A percentile compares a stretch with the other conserved stretches of the same genome.
These are phyloP conservation scores for Dryobotodes eremita DNA, from an alignment of 2,888 invertebrate genomes.

Conservation along the genomic window DNA sequence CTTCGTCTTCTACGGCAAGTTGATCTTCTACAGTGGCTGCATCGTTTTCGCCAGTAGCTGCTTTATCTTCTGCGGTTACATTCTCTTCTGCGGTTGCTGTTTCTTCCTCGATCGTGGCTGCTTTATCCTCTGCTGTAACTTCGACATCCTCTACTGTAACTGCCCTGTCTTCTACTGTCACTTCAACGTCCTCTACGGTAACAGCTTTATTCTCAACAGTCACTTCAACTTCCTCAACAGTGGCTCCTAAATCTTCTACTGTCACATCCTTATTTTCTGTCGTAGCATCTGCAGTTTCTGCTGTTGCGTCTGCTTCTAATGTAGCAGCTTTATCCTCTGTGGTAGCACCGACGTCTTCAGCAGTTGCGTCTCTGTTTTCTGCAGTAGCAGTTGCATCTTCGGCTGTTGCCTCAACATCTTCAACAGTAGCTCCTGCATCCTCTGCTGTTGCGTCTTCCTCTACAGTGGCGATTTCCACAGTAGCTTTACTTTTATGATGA, in stretches of 20 bases:
- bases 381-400: background rate
- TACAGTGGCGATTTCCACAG: background rate
- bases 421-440: background rate
- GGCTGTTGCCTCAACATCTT: background rate
- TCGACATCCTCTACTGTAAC: constrained; percentile 7
- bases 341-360: background rate
- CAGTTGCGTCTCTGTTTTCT: constrained; percentile 6
- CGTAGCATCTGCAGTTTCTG: constrained; percentile 5
- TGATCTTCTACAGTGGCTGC: constrained; percentile 16
- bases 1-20: background rate
- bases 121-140: constrained; percentile 4
- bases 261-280: constrained; percentile 1
- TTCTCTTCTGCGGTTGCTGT: background rate
- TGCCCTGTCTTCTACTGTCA: constrained; percentile 4
- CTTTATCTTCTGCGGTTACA: background rate
- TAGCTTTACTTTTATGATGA: background rate
- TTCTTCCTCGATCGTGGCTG: background rate
- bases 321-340: background rate
- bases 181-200: constrained; percentile 12
- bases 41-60: background rate
- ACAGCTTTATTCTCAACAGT: background rate
- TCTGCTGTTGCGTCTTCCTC: constrained; percentile 13
- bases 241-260: background rate
- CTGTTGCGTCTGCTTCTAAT: constrained; percentile 14
- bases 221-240: background rate